Percentiles rank a stretch among this genome's conserved stretches.
phyloP scores from a whole-genome alignment of 1,140 invertebrate genomes.

The Octopus bimaculoides region DNA sequence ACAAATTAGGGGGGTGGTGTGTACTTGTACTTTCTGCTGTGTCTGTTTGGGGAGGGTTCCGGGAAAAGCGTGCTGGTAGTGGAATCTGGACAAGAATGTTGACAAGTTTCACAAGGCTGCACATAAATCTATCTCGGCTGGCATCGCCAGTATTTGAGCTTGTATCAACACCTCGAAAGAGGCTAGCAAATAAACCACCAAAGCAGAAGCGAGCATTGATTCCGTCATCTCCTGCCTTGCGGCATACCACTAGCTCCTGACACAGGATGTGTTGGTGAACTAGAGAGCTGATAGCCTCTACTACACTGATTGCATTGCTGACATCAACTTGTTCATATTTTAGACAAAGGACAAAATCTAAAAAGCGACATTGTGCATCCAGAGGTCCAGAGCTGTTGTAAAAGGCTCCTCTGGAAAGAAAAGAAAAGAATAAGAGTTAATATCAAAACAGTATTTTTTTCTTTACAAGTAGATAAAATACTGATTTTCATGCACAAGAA shows the following conservation, averaged over 20 bases:
- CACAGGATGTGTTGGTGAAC: constrained; percentile 65
- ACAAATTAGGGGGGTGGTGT: neutral
- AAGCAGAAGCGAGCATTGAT: constrained; percentile 58
- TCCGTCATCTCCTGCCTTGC: constrained; percentile 53
- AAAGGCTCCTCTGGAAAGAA: constrained; percentile 65
- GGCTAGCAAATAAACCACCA: constrained; percentile 67
- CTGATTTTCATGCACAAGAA: no score
- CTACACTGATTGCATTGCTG: constrained; percentile 71
- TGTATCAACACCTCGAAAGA: constrained; percentile 65
- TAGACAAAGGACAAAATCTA: constrained; percentile 68
- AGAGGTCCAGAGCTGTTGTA: constrained; percentile 72
- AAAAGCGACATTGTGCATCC: constrained; percentile 75
- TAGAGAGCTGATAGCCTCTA: constrained; percentile 69
- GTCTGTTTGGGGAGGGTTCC: neutral
- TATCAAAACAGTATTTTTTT: no score
- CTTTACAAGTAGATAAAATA: no score
- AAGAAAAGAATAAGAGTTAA: constrained; percentile 9
- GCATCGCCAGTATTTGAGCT: constrained; percentile 60
- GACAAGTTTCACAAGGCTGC: constrained; percentile 69
- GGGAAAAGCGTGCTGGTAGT: constrained; percentile 51
- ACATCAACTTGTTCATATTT: constrained; percentile 70
- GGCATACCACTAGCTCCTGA: constrained; percentile 60
- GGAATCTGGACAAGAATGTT: constrained; percentile 71
- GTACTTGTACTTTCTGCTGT: neutral
- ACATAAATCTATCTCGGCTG: constrained; percentile 69